Percentiles rank a stretch among this genome's conserved stretches.
phyloP scores from a whole-genome alignment of 2,888 invertebrate genomes.

The Aporophyla lueneburgensis region DNA sequence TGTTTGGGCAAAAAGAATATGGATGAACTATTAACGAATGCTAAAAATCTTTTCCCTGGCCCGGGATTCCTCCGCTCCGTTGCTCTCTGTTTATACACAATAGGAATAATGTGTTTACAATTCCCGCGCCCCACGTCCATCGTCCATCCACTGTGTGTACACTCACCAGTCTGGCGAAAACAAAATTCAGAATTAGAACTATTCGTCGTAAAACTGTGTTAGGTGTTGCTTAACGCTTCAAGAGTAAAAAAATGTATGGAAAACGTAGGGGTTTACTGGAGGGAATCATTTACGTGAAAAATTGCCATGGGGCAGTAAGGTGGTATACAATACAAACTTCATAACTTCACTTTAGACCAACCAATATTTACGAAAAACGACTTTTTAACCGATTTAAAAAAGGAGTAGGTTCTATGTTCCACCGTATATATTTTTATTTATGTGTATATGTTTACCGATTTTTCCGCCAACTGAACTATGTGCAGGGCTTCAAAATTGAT shows the following conservation, averaged over 20 bases:
- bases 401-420: too few species aligned
- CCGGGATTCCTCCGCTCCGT: slow-evolving; percentile 26
- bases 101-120: slow-evolving; percentile 60
- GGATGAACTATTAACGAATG: not conserved
- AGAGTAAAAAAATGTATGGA: not conserved
- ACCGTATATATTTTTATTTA: too few species aligned
- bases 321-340: too few species aligned
- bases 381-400: too few species aligned
- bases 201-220: slow-evolving; percentile 27
- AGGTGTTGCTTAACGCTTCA: slow-evolving; percentile 10
- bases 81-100: slow-evolving; percentile 55
- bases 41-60: slow-evolving; percentile 18
- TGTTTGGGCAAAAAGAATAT: not conserved
- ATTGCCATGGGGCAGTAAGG: not conserved
- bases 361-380: too few species aligned
- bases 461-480: too few species aligned
- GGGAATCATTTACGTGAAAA: not conserved
- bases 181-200: slow-evolving; percentile 51
- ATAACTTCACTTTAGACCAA: too few species aligned
- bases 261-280: not conserved
- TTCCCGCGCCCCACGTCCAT: slow-evolving; percentile 42
- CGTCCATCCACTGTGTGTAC: slow-evolving; percentile 41
- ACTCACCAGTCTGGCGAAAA: slow-evolving; percentile 34
- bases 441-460: too few species aligned
- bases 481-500: too few species aligned